Evolutionary conservation across 2,113 vertebrate species (phyloP).

Genomic region (Heterotis niloticus): DNA sequence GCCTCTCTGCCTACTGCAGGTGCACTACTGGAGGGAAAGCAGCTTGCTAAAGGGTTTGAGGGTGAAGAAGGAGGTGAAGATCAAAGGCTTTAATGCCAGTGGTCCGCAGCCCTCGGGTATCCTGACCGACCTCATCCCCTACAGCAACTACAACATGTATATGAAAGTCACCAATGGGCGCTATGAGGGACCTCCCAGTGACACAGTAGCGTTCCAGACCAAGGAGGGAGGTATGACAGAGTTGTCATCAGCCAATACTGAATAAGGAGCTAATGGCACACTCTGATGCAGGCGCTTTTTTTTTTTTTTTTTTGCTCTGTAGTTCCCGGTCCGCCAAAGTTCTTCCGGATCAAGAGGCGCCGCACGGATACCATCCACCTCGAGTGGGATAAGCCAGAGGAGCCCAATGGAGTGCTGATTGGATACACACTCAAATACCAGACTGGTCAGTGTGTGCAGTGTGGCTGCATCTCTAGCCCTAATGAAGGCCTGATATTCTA

Average conservation of each 20-base stretch:
- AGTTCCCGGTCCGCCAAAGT: slow-evolving; percentile 84
- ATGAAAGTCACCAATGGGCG: slow-evolving; percentile 89
- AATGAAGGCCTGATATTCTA: too few relatives aligned
- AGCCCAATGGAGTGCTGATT: slow-evolving; percentile 86
- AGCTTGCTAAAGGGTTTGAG: slow-evolving; percentile 81
- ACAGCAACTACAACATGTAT: slow-evolving; percentile 87
- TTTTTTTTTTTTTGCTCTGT: slow-evolving; percentile 22
- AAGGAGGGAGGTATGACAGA: slow-evolving; percentile 82
- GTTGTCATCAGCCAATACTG: too few relatives aligned
- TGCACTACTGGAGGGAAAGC: slow-evolving; percentile 90
- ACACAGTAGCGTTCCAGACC: slow-evolving; percentile 80
- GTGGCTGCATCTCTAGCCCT: too few relatives aligned
- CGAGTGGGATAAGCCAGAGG: slow-evolving; percentile 86
- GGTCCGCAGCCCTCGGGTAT: slow-evolving; percentile 70
- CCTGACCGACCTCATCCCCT: slow-evolving; percentile 82
- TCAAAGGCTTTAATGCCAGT: slow-evolving; percentile 72
- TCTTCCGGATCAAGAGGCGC: slow-evolving; percentile 78
- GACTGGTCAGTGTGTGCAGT: slow-evolving; percentile 64
- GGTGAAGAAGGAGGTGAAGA: slow-evolving; percentile 81
- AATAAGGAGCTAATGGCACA: too few relatives aligned
- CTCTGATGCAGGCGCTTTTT: too few relatives aligned
- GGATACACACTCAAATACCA: slow-evolving; percentile 82
- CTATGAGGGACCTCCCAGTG: slow-evolving; percentile 81
- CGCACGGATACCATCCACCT: slow-evolving; percentile 73
- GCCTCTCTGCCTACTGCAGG: slow-evolving; percentile 61